Percentiles rank a stretch among this genome's conserved stretches.
phyloP scores from a whole-genome alignment of 2,797 vertebrate genomes.

The Sibirionetta formosa region DNA sequence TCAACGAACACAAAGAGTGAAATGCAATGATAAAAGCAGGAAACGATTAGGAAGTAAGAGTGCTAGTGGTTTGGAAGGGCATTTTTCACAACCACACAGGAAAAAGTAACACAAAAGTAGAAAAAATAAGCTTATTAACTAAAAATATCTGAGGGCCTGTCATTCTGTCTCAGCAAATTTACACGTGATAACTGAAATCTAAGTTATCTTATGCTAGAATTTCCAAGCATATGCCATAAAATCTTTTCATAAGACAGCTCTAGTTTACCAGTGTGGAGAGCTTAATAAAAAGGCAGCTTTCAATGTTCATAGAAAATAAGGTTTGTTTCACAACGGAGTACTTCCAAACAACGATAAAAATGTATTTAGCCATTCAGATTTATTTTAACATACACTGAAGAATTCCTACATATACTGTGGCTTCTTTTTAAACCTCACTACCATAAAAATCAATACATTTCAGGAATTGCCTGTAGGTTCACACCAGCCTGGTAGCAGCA shows the following conservation, averaged over 20 bases:
- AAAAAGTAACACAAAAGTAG: background rate
- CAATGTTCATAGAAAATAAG: background rate
- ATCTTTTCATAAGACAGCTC: background rate
- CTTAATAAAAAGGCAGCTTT: background rate
- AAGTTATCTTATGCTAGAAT: background rate
- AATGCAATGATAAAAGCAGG: background rate
- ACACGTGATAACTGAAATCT: background rate
- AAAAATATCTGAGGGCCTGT: background rate
- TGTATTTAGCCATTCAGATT: background rate
- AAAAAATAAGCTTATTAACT: background rate
- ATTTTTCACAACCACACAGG: background rate
- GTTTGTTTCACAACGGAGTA: background rate
- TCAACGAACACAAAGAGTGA: background rate
- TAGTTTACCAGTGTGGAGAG: slow-evolving; percentile 1
- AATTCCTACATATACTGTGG: background rate
- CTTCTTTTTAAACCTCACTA: background rate
- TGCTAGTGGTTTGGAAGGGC: background rate
- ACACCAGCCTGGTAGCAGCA: background rate
- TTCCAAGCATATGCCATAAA: background rate
- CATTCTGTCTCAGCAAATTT: background rate
- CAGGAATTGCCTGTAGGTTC: background rate
- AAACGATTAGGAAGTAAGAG: background rate
- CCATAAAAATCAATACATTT: background rate
- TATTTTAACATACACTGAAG: background rate
- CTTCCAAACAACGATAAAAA: background rate